Evolutionary conservation across 2,797 vertebrate species (phyloP), one percentile per base, ranked within the genome.

Genomic region (Poeciliopsis infans): DNA sequence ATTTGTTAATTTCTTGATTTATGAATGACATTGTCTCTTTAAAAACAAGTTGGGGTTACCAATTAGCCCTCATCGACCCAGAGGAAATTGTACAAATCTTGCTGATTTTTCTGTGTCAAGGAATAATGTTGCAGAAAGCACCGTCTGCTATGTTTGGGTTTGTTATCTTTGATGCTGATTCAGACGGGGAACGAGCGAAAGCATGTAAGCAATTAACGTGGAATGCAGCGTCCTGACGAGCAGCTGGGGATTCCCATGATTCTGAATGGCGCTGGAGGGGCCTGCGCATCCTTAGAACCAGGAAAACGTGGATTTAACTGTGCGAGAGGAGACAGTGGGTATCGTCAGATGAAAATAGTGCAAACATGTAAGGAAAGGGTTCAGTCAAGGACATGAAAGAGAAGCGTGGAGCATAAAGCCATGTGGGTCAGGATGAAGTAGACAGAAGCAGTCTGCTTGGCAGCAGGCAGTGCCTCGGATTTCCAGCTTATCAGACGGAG

Each of bases 181-280:
- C 51, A 75, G 7, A 45, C 5, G 16, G 12, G 18, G n/a, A 57
- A 25, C 28, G 16, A 83, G 4, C 75, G 73, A 84, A 78, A 83
- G 71, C 68, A 57, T 61, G 33, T 5, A 70, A 59, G 74, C 61
- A 78, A 81, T 76, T 51, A 78, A 69, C 20, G 5, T 13, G 25
- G 11, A 81, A 64, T 68, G 33, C 57, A 28, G 46, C 74, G n/a
- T 15, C n/a, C 78, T 28, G 69, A 81, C 68, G 36, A 80, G 47
- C 71, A 82, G 74, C 43, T 25, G 81, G 87, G 78, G 61, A 85
- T 82, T 92, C 79, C 85, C 86, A 71, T 45, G 84, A 80, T 85
- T 79, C 68, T 84, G 86, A 85, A 51, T 81, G 45, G 11, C 75
- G 74, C 80, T 85, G 13, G 31, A 85, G 49, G 74, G 75, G 47